Percentiles rank a stretch among this genome's conserved stretches.
These are phyloP conservation scores for Galaxias olidus DNA, from an alignment of 2,797 vertebrate species.

Conservation along the genomic window DNA sequence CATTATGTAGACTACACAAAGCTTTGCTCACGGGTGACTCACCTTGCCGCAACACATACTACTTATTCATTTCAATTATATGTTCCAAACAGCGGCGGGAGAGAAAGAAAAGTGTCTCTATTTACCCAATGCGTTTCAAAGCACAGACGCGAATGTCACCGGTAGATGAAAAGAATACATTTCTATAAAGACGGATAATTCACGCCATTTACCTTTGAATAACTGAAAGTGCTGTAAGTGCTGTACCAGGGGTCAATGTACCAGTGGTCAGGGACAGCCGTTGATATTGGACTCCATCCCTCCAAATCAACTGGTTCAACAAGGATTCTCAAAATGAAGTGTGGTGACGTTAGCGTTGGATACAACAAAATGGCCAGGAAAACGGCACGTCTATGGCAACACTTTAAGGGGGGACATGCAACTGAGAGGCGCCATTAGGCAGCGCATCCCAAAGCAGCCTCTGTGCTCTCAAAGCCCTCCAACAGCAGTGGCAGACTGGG, in stretches of 20 bases:
- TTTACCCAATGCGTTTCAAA: no score
- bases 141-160: no score
- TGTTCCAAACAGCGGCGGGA: neutral
- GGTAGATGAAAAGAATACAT: no score
- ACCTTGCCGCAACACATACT: neutral
- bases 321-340: no score
- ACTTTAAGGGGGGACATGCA: no score
- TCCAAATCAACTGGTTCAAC: neutral
- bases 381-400: neutral
- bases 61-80: slow-evolving; percentile 4
- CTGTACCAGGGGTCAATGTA: neutral
- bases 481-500: no score
- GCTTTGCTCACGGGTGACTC: neutral
- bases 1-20: no score
- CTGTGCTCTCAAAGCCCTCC: no score
- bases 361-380: neutral
- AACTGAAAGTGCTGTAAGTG: slow-evolving; percentile 8
- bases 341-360: no score
- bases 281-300: no score
- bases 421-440: slow-evolving; percentile 14
- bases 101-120: neutral
- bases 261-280: no score
- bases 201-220: slow-evolving; percentile 21
- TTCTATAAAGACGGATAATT: slow-evolving; percentile 1
- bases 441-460: no score